phyloP scores from a whole-genome alignment of 2,888 invertebrate genomes.

The Scaptomyza caliginosa region DNA sequence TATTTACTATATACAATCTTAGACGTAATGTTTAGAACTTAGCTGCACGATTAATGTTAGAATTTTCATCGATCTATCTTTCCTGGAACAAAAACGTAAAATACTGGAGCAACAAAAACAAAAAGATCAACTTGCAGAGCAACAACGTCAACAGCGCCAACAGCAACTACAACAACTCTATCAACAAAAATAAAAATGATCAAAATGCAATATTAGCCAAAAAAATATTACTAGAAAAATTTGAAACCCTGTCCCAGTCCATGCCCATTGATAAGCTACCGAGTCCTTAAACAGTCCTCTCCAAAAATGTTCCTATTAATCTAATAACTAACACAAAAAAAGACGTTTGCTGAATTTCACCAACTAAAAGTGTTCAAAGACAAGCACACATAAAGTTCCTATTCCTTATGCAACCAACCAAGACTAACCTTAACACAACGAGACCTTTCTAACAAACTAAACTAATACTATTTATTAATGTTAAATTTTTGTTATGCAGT shows the following conservation, averaged over 20 bases:
- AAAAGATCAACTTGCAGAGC: slow-evolving; percentile 83
- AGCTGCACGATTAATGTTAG: slow-evolving; percentile 85
- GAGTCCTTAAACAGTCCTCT: slow-evolving; percentile 17
- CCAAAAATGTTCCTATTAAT: slow-evolving; percentile 37
- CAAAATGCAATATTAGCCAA: slow-evolving; percentile 43
- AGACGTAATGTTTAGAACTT: slow-evolving; percentile 75
- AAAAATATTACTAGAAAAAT: slow-evolving; percentile 42
- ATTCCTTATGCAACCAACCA: slow-evolving; percentile 22
- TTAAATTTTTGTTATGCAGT: slow-evolving; percentile 69
- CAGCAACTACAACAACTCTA: slow-evolving; percentile 83
- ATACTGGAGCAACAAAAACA: slow-evolving; percentile 87
- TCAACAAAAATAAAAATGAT: slow-evolving; percentile 77
- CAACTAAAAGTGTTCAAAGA: slow-evolving; percentile 52
- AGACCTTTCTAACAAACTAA: slow-evolving; percentile 25
- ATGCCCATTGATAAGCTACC: slow-evolving; percentile 39
- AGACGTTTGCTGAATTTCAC: slow-evolving; percentile 65
- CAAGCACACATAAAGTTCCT: slow-evolving; percentile 58
- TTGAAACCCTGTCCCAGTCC: slow-evolving; percentile 24
- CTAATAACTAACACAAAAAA: slow-evolving; percentile 48
- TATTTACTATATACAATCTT: slow-evolving; percentile 19
- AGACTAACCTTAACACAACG: slow-evolving; percentile 24
- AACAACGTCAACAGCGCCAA: slow-evolving; percentile 81
- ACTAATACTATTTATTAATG: slow-evolving; percentile 29
- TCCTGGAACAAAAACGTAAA: slow-evolving; percentile 90
- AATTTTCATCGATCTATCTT: slow-evolving; percentile 93